Evolutionary conservation across 23 tunicate species (phyloP), one percentile per base, ranked within the genome.

Genomic region (Trididemnum nubilum): DNA sequence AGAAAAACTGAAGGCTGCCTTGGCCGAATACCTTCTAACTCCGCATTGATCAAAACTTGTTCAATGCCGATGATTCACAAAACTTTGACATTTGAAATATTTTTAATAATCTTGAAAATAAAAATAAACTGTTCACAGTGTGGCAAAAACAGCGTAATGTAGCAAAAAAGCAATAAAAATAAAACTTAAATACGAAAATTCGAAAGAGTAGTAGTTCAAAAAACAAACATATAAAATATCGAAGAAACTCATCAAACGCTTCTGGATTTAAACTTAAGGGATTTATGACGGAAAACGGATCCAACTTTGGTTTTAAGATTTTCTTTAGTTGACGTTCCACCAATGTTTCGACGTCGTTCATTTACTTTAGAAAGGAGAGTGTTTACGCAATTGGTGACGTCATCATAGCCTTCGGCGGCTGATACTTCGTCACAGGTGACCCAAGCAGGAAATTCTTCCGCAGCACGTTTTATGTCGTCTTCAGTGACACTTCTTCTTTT

Each of bases 331-430:
- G 54, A 80, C 5, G 71, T 24, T 21, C 60, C 36, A 18, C 23
- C 18, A 0, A 38, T 25, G 35, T 19, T 9, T 34, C 36, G 63
- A 12, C 71, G 39, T 32, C 34, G 19, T 32, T 69, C 36, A 33
- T 60, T 44, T 32, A 71, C 50, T 51, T 82, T 82, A 15, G 78
- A 30, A 0, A 82, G 2, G 3, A 82, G 60, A 21, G 9, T 50
- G 33, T 82, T 51, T 0, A 82, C 23, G 32, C 67, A 44, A 27
- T 51, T 35, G 2, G 12, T 9, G 22, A 82, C 86, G 9, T 69
- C 78, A n/a, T 82, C 86, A 33, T 33, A 82, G 9, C 78, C 86
- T 50, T 82, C 86, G 23, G 86, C 86, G 1, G 86, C 86, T 22
- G 86, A 82, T 30, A 82, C 28, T 35, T 82, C 78, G 7, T 51